These are phyloP conservation scores for Temnothorax ravouxi DNA, from an alignment of 2,888 invertebrate genomes.

Conservation along the genomic window DNA sequence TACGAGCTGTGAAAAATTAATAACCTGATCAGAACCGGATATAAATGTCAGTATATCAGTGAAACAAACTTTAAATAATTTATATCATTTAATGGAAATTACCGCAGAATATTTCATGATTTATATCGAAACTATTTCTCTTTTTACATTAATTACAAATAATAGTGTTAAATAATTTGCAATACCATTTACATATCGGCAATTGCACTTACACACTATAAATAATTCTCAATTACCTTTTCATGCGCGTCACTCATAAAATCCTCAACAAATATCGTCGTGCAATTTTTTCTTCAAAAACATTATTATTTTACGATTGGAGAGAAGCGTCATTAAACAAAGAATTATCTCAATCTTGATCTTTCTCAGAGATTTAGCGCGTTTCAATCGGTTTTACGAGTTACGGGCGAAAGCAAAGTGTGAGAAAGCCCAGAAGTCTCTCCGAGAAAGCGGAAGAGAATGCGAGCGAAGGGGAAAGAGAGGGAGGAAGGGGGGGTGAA, in stretches of 20 bases:
- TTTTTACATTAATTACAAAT: constrained; percentile 38
- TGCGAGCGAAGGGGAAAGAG: background rate
- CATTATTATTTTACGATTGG: background rate
- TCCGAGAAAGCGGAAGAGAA: constrained; percentile 32
- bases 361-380: background rate
- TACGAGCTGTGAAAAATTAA: constrained; percentile 38
- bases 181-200: constrained; percentile 4
- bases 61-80: constrained; percentile 43
- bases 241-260: background rate
- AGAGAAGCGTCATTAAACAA: constrained; percentile 5
- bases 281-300: background rate
- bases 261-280: background rate
- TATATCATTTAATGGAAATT: constrained; percentile 45
- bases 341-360: constrained; percentile 34
- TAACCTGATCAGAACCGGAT: constrained; percentile 1
- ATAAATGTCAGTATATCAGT: constrained; percentile 38
- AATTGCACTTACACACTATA: constrained; percentile 7
- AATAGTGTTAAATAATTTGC: constrained; percentile 40
- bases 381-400: background rate
- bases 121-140: constrained; percentile 30
- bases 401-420: background rate
- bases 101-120: constrained; percentile 21
- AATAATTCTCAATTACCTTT: constrained; percentile 15
- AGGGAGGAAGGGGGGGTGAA: background rate
- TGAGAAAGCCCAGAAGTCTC: background rate